Evolutionary conservation across 1,140 invertebrate genomes (phyloP).

Genomic region (Drosophila obscura): DNA sequence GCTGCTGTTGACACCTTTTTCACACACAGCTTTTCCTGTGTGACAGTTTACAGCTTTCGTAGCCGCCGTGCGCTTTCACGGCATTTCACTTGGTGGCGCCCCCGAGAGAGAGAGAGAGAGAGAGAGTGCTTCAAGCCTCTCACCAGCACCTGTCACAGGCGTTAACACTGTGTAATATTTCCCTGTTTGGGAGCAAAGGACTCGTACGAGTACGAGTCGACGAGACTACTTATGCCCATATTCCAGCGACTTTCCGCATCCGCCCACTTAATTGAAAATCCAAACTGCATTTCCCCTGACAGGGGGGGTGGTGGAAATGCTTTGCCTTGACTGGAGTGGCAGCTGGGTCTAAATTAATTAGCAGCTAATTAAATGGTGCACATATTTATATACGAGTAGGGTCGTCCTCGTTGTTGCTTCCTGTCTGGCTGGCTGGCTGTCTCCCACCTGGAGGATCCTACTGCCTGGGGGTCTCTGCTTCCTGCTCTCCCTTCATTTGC

Average conservation of each 20-base stretch:
- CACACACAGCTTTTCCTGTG: slow-evolving; percentile 51
- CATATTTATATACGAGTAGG: slow-evolving; percentile 57
- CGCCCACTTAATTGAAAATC: slow-evolving; percentile 63
- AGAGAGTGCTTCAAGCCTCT: slow-evolving; percentile 12
- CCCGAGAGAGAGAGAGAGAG: not conserved
- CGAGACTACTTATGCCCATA: too few relatives aligned
- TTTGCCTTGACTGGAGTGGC: slow-evolving; percentile 9
- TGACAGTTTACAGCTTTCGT: slow-evolving; percentile 52
- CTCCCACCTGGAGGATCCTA: slow-evolving; percentile 27
- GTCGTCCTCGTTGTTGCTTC: slow-evolving; percentile 1
- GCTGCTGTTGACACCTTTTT: slow-evolving; percentile 65
- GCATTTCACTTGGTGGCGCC: not conserved
- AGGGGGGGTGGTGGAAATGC: not conserved
- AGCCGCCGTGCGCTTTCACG: slow-evolving; percentile 4
- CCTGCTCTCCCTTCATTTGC: not conserved
- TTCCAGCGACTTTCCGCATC: slow-evolving; percentile 4
- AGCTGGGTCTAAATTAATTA: slow-evolving; percentile 64
- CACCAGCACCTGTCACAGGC: slow-evolving; percentile 39
- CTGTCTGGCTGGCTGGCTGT: slow-evolving; percentile 24
- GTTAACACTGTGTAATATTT: slow-evolving; percentile 50
- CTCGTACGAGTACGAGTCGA: slow-evolving; percentile 2
- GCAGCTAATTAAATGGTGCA: slow-evolving; percentile 71
- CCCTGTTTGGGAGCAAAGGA: slow-evolving; percentile 1
- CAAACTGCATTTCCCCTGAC: slow-evolving; percentile 36
- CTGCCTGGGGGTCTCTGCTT: not conserved